Conservation (phyloP, 2,113 vertebrate species). For the Microcebus tavaratra region DNA sequence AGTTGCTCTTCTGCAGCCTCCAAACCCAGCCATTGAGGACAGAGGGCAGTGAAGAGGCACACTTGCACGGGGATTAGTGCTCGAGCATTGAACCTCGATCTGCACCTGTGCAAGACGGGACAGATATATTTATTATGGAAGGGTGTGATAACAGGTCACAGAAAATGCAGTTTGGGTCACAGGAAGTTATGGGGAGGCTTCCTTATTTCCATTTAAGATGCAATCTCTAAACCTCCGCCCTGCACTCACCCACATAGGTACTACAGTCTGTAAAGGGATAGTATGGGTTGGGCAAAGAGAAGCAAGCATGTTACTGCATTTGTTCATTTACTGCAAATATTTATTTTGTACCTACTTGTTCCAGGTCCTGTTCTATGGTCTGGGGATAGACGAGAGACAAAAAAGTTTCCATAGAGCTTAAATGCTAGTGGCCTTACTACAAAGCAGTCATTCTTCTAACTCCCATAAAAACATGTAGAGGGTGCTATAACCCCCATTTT, state of each 20-base stretch:
- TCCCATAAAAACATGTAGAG: background rate
- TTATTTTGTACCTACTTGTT: background rate
- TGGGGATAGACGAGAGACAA: background rate
- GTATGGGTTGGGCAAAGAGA: background rate
- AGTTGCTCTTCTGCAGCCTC: background rate
- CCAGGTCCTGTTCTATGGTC: background rate
- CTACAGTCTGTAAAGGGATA: background rate
- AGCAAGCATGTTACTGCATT: background rate
- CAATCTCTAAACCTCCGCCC: background rate
- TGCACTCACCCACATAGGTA: background rate
- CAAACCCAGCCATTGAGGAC: background rate
- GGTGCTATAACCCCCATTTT: background rate
- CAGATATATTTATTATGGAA: background rate
- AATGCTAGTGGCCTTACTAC: background rate
- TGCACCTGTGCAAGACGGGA: background rate
- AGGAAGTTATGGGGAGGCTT: background rate
- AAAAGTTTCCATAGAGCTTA: background rate
- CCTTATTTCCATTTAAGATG: background rate
- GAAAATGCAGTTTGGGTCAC: background rate
- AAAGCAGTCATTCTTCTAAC: background rate
- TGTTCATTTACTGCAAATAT: conserved; percentile 1
- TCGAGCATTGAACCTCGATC: background rate
- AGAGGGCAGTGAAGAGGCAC: background rate
- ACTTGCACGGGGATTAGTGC: rapidly evolving
- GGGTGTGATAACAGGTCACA: background rate